Base-by-base conservation (phyloP, 2,888 invertebrate species). In the Drosophila paranaensis region DNA sequence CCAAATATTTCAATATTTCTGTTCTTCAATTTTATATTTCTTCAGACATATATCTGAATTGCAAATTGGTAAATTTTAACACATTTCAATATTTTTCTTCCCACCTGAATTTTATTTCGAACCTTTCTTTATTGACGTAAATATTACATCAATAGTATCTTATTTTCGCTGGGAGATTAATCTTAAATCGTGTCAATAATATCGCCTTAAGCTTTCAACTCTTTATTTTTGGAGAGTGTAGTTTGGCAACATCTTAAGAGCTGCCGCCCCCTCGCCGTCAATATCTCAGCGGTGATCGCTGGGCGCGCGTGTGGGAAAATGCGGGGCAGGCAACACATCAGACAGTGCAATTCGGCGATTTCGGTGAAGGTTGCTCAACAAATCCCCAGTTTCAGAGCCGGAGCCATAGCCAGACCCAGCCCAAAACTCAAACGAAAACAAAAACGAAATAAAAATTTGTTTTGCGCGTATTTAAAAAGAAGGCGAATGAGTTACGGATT, bases 401-500 rank as follows among this genome's bases (percentile, higher is more conserved):
- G 33, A 20, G 14, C 11, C 25, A 39, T 16, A n/a, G 14, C 11
- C 25, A 39, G 25, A n/a, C 39, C 39, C 43, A 42, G 25, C 11
- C 2, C 39, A 48, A 62, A 43, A 14, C 10, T 11, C 27, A 45
- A 54, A 39, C 13, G 25, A 42, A 55, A 55, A 42, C 25, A 48
- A 39, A 45, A 46, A 43, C 39, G 56, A 71, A 56, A 68, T 60
- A 73, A 37, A 76, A 75, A 77, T 77, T 79, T 80, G 81, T 88
- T 83, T 66, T 81, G 84, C 71, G 65, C 74, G 87, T 67, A 88
- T 83, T 80, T 83, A 83, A 81, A 74, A 62, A 70, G 62, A 73
- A 78, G 78, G 43, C 81, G 66, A 91, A 87, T 91, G 87, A 91
- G 90, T 90, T 90, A 90, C 90, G 90, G 90, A 91, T 89, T 91